Evolutionary conservation across 2,797 vertebrate genomes (phyloP).

Genomic region (Tapirus indicus): DNA sequence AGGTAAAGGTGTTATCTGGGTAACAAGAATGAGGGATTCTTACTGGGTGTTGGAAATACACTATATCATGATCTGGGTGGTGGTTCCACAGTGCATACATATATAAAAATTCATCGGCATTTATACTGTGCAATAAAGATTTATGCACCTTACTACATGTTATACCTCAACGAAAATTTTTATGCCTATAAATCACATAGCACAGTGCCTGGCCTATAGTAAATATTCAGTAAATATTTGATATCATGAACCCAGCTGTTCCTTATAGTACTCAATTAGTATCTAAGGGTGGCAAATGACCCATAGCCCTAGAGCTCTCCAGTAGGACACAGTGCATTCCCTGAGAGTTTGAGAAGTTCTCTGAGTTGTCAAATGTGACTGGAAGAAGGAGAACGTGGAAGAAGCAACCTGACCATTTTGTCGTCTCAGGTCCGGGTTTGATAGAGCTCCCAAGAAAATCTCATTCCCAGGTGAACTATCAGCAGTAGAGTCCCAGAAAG

Average conservation of each 20-base stretch:
- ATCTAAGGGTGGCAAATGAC: background rate
- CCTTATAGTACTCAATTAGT: background rate
- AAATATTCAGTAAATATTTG: background rate
- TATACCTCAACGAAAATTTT: background rate
- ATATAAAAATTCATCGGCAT: background rate
- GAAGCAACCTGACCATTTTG: background rate
- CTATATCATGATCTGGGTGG: background rate
- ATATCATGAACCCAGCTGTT: background rate
- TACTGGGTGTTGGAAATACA: background rate
- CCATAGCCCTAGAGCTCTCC: background rate
- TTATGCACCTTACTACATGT: background rate
- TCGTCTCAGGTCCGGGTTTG: background rate
- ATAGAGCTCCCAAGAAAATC: background rate
- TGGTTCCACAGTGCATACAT: background rate
- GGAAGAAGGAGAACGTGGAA: background rate
- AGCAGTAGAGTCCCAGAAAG: background rate
- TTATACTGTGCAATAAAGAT: background rate
- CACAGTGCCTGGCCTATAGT: background rate
- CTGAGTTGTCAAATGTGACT: background rate
- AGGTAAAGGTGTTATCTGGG: background rate
- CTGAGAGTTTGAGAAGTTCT: background rate
- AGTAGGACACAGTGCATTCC: background rate
- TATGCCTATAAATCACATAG: background rate
- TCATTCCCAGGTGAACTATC: background rate
- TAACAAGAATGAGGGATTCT: background rate